Evolutionary conservation across 2,113 vertebrate species (phyloP).

Genomic region (Balaenoptera acutorostrata): DNA sequence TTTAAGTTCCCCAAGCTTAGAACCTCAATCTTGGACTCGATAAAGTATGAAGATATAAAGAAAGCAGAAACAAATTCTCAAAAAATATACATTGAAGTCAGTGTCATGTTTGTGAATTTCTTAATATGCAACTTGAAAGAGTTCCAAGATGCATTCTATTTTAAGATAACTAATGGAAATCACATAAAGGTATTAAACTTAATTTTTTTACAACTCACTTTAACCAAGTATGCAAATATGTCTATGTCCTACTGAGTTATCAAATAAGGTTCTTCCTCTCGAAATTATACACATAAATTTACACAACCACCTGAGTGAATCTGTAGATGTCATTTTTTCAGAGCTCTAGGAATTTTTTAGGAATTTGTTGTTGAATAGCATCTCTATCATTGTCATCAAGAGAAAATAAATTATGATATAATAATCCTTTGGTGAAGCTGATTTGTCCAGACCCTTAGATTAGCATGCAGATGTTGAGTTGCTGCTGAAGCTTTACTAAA

Average conservation of each 20-base stretch:
- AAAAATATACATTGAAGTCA: background rate
- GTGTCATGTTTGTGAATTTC: background rate
- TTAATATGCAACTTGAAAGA: background rate
- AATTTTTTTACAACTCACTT: background rate
- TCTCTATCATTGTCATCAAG: background rate
- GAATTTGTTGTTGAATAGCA: background rate
- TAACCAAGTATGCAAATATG: background rate
- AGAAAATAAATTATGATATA: slow-evolving; percentile 20
- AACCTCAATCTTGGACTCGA: background rate
- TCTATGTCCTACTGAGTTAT: background rate
- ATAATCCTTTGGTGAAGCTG: slow-evolving; percentile 1
- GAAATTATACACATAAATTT: background rate
- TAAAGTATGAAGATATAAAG: background rate
- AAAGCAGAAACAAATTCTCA: background rate
- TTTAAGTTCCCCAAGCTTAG: background rate
- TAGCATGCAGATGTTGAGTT: slow-evolving; percentile 34
- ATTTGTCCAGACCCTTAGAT: slow-evolving; percentile 27
- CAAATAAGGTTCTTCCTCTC: background rate
- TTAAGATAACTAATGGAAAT: background rate
- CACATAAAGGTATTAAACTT: background rate
- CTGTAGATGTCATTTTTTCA: background rate
- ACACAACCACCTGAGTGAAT: background rate
- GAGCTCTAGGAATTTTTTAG: background rate
- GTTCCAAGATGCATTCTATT: background rate
- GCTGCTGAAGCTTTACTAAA: slow-evolving; percentile 19